Evolutionary conservation across 1,140 invertebrate genomes (phyloP).

Genomic region (Manduca sexta): DNA sequence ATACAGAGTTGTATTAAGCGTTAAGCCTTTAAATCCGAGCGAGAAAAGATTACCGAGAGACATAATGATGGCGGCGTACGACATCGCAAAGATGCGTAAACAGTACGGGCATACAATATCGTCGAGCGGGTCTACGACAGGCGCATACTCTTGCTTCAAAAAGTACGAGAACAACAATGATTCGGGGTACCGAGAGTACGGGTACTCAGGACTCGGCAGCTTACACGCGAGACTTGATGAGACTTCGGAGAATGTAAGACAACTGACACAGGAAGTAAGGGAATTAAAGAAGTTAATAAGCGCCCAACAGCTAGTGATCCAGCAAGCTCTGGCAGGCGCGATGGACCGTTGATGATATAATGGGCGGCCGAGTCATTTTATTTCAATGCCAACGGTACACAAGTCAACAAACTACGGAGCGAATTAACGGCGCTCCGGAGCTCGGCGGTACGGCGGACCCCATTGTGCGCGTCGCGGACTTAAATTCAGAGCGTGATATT

Average conservation of each 20-base stretch:
- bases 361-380: conserved; percentile 49
- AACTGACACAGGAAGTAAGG: conserved; percentile 75
- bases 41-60: conserved; percentile 84
- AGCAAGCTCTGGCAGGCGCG: conserved; percentile 57
- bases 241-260: conserved; percentile 75
- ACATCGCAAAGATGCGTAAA: conserved; percentile 82
- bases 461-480: conserved; percentile 37
- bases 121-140: conserved; percentile 74
- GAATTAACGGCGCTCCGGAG: conserved; percentile 39
- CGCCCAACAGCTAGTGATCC: conserved; percentile 66
- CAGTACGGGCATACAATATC: conserved; percentile 79
- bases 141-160: conserved; percentile 75
- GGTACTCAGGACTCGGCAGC: conserved; percentile 71
- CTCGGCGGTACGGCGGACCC: conserved; percentile 25
- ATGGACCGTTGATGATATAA: conserved; percentile 67
- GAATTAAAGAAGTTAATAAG: conserved; percentile 76
- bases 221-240: conserved; percentile 77
- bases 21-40: conserved; percentile 78
- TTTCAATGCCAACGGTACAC: conserved; percentile 64
- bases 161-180: conserved; percentile 77
- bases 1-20: conserved; percentile 75
- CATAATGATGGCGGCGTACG: conserved; percentile 82
- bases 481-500: conserved; percentile 51
- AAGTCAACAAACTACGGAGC: conserved; percentile 63
- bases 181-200: conserved; percentile 67